phyloP scores from a whole-genome alignment of 2,888 invertebrate genomes.

The Lepidonotus clava region DNA sequence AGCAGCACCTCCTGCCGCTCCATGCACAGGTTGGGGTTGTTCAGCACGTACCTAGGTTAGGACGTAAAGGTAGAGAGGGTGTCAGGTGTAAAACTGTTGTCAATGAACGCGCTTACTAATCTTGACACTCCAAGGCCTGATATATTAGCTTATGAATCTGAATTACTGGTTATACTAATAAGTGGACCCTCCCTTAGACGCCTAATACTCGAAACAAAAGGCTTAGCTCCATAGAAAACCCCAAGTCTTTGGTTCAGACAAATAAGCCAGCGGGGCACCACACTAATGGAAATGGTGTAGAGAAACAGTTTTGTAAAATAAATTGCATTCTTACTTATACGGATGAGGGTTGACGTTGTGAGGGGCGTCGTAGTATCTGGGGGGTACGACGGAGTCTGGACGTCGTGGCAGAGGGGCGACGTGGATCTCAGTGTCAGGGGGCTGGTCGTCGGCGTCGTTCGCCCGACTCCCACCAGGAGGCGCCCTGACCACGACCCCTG shows the following conservation, averaged over 20 bases:
- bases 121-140: too few species aligned
- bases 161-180: too few species aligned
- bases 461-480: not conserved
- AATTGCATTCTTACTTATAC: not conserved
- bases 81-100: too few species aligned
- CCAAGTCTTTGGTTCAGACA: not conserved
- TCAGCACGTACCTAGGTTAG: slow-evolving; percentile 32
- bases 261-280: not conserved
- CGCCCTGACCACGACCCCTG: not conserved
- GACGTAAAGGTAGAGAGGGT: too few species aligned
- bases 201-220: too few species aligned
- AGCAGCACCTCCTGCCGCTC: slow-evolving; percentile 10
- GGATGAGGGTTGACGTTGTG: slow-evolving; percentile 22
- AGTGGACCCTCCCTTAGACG: too few species aligned
- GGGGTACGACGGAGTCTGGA: slow-evolving; percentile 25
- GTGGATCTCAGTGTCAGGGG: slow-evolving; percentile 6
- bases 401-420: not conserved
- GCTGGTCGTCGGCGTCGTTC: not conserved
- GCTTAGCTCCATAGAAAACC: not conserved
- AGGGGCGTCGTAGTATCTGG: slow-evolving; percentile 29
- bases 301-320: not conserved
- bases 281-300: not conserved
- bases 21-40: slow-evolving; percentile 47
- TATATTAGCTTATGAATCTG: too few species aligned
- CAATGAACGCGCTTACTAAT: too few species aligned